phyloP scores from a whole-genome alignment of 2,888 invertebrate genomes.

The Sepiola atlantica region DNA sequence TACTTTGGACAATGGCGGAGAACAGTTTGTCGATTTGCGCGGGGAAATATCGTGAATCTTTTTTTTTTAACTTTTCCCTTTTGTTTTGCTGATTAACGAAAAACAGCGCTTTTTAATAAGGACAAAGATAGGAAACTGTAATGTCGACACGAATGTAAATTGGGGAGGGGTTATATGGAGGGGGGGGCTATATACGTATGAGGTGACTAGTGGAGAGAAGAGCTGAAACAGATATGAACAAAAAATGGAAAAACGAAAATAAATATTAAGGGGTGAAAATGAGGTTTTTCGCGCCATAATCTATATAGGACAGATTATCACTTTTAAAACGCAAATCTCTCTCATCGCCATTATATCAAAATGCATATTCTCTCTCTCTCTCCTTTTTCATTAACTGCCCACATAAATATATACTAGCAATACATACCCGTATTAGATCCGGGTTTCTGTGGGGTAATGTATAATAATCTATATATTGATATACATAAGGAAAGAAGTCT shows the following conservation, averaged over 20 bases:
- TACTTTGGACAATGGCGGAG: neutral
- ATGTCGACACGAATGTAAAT: slow-evolving; percentile 12
- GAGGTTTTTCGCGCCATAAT: slow-evolving; percentile 1
- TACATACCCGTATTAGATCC: no score
- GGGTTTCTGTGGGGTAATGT: no score
- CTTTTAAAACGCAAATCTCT: neutral
- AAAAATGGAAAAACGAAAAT: neutral
- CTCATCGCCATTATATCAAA: neutral
- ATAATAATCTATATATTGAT: no score
- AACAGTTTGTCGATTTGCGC: neutral
- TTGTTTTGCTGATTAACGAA: neutral
- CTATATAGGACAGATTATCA: neutral
- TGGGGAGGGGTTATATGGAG: no score
- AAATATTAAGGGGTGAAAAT: neutral
- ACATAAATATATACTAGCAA: neutral
- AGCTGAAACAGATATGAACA: neutral
- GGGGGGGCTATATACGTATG: neutral
- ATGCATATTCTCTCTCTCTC: neutral
- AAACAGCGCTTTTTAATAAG: neutral
- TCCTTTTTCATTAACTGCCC: neutral
- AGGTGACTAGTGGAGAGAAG: neutral
- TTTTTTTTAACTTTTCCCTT: neutral
- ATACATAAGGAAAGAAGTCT: no score
- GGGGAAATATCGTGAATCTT: neutral
- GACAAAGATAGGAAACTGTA: neutral